Percentiles rank a stretch among this genome's conserved stretches.
Evolutionary conservation across 2,888 invertebrate species (phyloP).

Genomic region (Timema cristinae): DNA sequence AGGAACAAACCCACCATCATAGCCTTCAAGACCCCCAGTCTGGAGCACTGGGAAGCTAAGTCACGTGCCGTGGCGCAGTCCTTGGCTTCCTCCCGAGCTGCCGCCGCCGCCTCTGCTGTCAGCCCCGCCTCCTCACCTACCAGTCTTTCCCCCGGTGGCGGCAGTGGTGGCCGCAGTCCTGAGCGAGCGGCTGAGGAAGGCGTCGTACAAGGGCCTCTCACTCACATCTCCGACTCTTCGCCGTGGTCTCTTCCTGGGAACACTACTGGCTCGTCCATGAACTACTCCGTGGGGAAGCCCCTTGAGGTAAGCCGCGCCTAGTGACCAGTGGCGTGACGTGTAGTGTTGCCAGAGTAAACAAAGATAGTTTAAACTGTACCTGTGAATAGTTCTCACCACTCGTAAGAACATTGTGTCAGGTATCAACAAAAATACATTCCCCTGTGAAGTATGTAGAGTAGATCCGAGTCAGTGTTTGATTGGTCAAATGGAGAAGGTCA

Average conservation of each 20-base stretch:
- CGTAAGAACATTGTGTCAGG: too few species aligned
- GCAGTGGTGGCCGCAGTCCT: constrained; percentile 58
- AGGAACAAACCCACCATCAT: constrained; percentile 83
- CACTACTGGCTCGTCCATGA: constrained; percentile 43
- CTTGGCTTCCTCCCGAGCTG: constrained; percentile 12
- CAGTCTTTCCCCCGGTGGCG: constrained; percentile 46
- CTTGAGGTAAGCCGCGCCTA: constrained; percentile 60
- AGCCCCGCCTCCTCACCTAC: constrained; percentile 32
- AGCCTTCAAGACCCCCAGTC: constrained; percentile 78
- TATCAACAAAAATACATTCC: too few species aligned
- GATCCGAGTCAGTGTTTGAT: too few species aligned
- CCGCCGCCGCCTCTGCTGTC: constrained; percentile 19
- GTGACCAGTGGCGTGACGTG: not conserved
- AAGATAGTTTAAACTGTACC: too few species aligned
- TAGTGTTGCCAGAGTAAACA: too few species aligned
- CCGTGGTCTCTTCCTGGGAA: constrained; percentile 10
- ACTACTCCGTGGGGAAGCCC: constrained; percentile 76
- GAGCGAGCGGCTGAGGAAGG: constrained; percentile 20
- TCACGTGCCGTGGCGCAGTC: constrained; percentile 4
- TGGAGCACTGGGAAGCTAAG: constrained; percentile 63
- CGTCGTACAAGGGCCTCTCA: constrained; percentile 1
- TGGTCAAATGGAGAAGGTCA: too few species aligned
- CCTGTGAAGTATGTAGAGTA: too few species aligned
- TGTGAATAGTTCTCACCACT: too few species aligned
- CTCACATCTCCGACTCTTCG: not conserved